phyloP scores from a whole-genome alignment of 2,113 vertebrate species.

The Gasterosteus aculeatus region DNA sequence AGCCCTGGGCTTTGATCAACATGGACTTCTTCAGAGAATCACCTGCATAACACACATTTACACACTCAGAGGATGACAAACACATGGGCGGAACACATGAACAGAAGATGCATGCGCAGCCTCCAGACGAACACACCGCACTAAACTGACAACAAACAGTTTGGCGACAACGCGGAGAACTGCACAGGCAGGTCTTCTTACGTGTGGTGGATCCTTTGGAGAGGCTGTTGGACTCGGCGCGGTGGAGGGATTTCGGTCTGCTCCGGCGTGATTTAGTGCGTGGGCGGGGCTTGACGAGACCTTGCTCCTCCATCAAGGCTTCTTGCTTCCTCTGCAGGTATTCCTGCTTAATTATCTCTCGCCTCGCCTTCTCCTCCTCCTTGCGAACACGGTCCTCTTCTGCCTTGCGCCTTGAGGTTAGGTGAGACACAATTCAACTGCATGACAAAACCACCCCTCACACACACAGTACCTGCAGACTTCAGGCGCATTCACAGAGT shows the following conservation, averaged over 20 bases:
- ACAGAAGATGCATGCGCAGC: not conserved
- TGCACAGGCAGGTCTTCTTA: slow-evolving; percentile 69
- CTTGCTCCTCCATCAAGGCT: slow-evolving; percentile 91
- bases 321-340: slow-evolving; percentile 92
- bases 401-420: slow-evolving; percentile 86
- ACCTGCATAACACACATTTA: slow-evolving; percentile 65
- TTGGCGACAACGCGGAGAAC: not conserved
- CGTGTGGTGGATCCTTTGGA: slow-evolving; percentile 87
- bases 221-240: slow-evolving; percentile 85
- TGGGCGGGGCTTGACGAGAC: slow-evolving; percentile 88
- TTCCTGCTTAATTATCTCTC: slow-evolving; percentile 96
- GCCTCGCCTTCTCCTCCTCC: slow-evolving; percentile 93
- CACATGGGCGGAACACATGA: not conserved
- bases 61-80: slow-evolving; percentile 31
- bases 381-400: slow-evolving; percentile 94
- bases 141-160: not conserved
- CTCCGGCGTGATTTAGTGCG: slow-evolving; percentile 84
- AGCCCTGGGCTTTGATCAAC: slow-evolving; percentile 68
- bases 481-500: not conserved
- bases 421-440: not conserved
- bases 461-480: not conserved
- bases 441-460: too few relatives aligned
- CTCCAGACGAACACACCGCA: not conserved
- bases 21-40: slow-evolving; percentile 66
- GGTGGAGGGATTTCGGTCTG: slow-evolving; percentile 91